Base-by-base conservation (phyloP, 30 jellyfish, hydroid and myxozoan species). In the Sanderia malayensis region DNA sequence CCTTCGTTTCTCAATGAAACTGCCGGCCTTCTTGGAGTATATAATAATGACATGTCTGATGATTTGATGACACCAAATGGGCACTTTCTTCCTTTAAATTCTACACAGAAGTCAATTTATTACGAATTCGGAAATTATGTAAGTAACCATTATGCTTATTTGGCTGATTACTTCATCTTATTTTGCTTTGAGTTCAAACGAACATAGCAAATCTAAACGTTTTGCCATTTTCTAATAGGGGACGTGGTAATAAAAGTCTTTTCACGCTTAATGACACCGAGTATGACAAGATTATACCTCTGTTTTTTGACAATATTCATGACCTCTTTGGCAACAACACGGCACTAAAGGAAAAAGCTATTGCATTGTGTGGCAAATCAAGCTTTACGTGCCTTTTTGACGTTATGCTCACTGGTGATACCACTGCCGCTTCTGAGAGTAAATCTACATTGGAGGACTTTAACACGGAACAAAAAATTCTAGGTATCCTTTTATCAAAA, bases 341-440 rank as follows among this genome's bases (percentile, higher is more conserved):
- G 8, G 67, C 69, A 6, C 49, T 70, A 19, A 49, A 45, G 44
- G 27, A 65, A 32, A 60, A 32, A n/a, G 92, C 92, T 18, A 59
- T 46, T 1, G 37, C 3, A 31, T 20, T 53, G 44, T 80, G 92
- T 57, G 69, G 72, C 26, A 53, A 71, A 31, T 6, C 55, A 26
- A 46, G 85, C 15, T 70, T 70, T 27, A 61, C 65, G 18, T 80
- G 92, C 53, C 62, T 80, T 27, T 80, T 66, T 58, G 92, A 80
- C 67, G 24, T 57, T 19, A 46, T 73, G 22, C 53, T 80, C 15
- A 46, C 92, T 4, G 70, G 61, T 30, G 83, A 69, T 32, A 25
- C 69, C 33, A 31, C 29, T 1, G 31, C 75, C 17, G 70, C 92
- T 15, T 22, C 71, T 47, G 76, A 80, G n/a, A 70, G 78, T 7